Conservation (phyloP, 1,140 invertebrate species). For the Drosophila suzukii region DNA sequence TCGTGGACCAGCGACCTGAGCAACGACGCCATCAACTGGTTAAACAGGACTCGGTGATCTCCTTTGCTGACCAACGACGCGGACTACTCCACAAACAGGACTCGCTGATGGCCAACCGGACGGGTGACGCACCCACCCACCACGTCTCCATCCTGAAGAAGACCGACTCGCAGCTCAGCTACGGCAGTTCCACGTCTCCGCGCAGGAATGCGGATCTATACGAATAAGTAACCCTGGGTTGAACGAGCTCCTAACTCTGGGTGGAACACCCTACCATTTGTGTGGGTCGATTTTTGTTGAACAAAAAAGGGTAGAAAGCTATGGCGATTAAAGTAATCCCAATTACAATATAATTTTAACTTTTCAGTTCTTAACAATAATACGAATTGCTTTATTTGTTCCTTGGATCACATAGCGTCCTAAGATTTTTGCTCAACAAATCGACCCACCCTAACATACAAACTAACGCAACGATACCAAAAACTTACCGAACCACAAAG, state of each 20-base stretch:
- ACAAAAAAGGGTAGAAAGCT: neutral
- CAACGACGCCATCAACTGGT: slow-evolving; percentile 79
- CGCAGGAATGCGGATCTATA: slow-evolving; percentile 76
- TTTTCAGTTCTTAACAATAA: neutral
- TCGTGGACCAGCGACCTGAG: slow-evolving; percentile 82
- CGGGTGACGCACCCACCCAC: slow-evolving; percentile 75
- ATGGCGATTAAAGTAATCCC: neutral
- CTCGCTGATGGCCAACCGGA: slow-evolving; percentile 75
- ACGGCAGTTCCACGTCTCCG: slow-evolving; percentile 63
- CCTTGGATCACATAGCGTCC: neutral
- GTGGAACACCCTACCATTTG: slow-evolving; percentile 6
- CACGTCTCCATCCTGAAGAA: slow-evolving; percentile 84
- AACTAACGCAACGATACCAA: slow-evolving; percentile 45
- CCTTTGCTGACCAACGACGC: slow-evolving; percentile 81
- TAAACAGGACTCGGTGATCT: slow-evolving; percentile 84
- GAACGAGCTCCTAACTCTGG: slow-evolving; percentile 16
- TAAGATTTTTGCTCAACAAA: neutral
- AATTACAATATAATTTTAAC: neutral
- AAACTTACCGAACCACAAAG: slow-evolving; percentile 39
- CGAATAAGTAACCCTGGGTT: slow-evolving; percentile 54
- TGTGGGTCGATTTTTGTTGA: neutral
- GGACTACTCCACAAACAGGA: slow-evolving; percentile 80
- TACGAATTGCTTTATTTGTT: neutral
- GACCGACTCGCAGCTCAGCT: slow-evolving; percentile 80
- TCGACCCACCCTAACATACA: slow-evolving; percentile 1